Evolutionary conservation across 1,140 invertebrate species (phyloP).

Genomic region (Telenomus remus): DNA sequence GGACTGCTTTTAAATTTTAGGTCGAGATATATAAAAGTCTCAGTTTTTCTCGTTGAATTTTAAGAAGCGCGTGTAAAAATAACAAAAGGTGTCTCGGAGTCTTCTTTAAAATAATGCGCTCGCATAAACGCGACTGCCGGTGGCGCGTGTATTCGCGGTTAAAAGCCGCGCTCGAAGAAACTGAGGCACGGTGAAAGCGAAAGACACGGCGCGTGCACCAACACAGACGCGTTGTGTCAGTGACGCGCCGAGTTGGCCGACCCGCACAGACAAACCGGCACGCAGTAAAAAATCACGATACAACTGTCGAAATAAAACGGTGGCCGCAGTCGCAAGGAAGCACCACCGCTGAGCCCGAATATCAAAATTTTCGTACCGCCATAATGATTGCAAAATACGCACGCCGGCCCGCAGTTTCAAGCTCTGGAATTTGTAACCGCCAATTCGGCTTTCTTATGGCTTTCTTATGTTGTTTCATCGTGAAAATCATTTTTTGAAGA

Average conservation of each 20-base stretch:
- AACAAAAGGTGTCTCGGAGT: constrained; percentile 25
- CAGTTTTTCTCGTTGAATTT: not conserved
- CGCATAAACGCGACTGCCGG: constrained; percentile 24
- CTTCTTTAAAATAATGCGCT: constrained; percentile 41
- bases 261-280: constrained; percentile 8
- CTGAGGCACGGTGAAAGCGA: constrained; percentile 62
- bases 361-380: not conserved
- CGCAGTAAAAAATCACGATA: constrained; percentile 13
- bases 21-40: not conserved
- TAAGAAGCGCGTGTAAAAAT: constrained; percentile 3
- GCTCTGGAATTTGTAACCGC: too few species aligned
- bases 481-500: too few species aligned
- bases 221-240: constrained; percentile 33
- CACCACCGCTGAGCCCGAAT: not conserved
- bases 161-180: constrained; percentile 46
- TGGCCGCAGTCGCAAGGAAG: not conserved
- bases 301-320: not conserved
- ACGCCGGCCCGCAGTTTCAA: not conserved
- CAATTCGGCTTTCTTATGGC: too few species aligned
- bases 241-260: constrained; percentile 14
- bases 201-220: constrained; percentile 48
- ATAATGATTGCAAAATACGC: not conserved
- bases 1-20: too few species aligned
- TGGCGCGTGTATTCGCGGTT: constrained; percentile 16
- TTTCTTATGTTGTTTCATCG: too few species aligned